Conservation (phyloP, 2,797 vertebrate genomes). For the Cuculus canorus region DNA sequence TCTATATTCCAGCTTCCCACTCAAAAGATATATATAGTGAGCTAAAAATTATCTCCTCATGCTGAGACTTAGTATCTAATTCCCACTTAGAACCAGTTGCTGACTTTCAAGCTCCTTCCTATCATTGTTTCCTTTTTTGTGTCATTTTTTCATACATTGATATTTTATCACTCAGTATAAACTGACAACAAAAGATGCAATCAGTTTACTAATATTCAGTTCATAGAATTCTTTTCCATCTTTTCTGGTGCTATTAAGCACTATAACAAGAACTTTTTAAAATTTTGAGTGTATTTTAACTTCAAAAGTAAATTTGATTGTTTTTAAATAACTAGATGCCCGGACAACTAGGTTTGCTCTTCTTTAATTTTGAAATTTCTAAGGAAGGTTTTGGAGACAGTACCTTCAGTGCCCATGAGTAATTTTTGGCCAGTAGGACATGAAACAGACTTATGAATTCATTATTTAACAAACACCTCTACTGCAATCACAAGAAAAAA, state of each 20-base stretch:
- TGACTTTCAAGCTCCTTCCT: slow-evolving; percentile 38
- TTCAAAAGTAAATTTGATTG: not conserved
- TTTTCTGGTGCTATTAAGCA: not conserved
- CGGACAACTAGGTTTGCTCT: not conserved
- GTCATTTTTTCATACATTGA: not conserved
- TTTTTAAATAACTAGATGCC: not conserved
- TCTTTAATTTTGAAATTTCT: not conserved
- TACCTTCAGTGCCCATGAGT: not conserved
- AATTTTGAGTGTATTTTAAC: not conserved
- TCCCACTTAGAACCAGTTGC: slow-evolving; percentile 55
- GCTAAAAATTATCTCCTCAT: slow-evolving; percentile 65
- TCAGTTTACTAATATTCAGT: not conserved
- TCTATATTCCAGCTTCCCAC: slow-evolving; percentile 70
- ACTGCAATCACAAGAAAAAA: not conserved
- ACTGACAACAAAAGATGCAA: not conserved
- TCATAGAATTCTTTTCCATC: not conserved
- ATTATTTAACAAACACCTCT: not conserved
- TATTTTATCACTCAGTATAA: not conserved
- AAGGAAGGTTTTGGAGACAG: not conserved
- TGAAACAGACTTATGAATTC: not conserved
- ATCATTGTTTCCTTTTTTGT: slow-evolving; percentile 38
- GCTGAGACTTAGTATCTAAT: slow-evolving; percentile 60
- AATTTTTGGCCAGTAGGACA: not conserved
- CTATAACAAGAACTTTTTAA: not conserved
- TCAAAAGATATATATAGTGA: slow-evolving; percentile 72